These are phyloP conservation scores for Kryptolebias ocellatus DNA, from an alignment of 2,797 vertebrate genomes.

Conservation along the genomic window DNA sequence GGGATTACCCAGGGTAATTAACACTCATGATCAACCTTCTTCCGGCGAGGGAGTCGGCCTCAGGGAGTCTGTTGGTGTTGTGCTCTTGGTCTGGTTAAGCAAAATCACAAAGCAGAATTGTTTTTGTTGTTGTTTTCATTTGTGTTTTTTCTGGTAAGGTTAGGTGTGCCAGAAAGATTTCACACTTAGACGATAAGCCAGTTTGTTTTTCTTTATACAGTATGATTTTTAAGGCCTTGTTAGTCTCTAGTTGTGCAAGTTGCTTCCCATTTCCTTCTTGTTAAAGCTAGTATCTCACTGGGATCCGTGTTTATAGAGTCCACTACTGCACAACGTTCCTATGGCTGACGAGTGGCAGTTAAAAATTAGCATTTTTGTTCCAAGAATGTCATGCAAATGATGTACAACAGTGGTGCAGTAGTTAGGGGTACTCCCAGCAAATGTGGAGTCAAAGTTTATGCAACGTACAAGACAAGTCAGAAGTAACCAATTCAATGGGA, in stretches of 20 bases:
- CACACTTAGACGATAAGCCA: neutral
- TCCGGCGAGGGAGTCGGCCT: slow-evolving; percentile 1
- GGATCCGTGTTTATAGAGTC: neutral
- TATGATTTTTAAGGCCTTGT: neutral
- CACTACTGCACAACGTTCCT: too few species aligned
- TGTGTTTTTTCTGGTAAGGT: neutral
- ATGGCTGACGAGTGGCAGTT: too few species aligned
- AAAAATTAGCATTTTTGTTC: too few species aligned
- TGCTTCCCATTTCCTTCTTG: neutral
- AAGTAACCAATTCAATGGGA: too few species aligned
- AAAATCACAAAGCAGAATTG: neutral
- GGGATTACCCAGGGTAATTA: slow-evolving; percentile 56
- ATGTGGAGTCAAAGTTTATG: too few species aligned
- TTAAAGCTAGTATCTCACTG: neutral
- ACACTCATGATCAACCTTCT: slow-evolving; percentile 46
- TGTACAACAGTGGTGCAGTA: too few species aligned
- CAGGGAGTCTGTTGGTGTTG: slow-evolving; percentile 1
- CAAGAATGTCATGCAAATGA: too few species aligned
- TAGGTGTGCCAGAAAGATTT: neutral
- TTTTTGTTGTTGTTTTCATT: neutral
- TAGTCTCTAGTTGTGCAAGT: neutral
- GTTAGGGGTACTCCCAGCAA: too few species aligned
- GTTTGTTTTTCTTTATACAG: neutral
- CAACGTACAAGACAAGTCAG: too few species aligned
- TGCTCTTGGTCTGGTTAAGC: neutral